Percentiles rank a stretch among this genome's conserved stretches.
Conservation (phyloP, 2,113 vertebrate genomes). For the Bolborhynchus lineola region DNA sequence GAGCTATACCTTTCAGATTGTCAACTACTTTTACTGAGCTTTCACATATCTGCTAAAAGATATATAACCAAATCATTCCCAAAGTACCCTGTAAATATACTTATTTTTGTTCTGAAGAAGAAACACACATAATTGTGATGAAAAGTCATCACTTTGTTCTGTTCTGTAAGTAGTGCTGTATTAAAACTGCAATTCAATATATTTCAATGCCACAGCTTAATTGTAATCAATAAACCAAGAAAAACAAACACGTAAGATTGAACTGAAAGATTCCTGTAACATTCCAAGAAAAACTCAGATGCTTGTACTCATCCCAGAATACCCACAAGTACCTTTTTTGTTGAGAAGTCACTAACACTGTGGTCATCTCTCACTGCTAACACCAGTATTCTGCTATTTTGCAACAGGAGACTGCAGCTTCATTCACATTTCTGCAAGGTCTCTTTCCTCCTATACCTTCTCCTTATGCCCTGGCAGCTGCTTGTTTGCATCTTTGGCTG, state of each 20-base stretch:
- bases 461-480: not conserved
- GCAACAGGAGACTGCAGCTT: not conserved
- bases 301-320: not conserved
- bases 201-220: not conserved
- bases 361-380: fast-evolving
- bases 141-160: not conserved
- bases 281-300: not conserved
- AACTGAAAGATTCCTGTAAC: not conserved
- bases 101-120: not conserved
- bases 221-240: not conserved
- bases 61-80: not conserved
- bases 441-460: not conserved
- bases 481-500: not conserved
- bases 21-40: not conserved
- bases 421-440: not conserved
- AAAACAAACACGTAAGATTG: not conserved
- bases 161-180: not conserved
- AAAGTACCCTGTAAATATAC: not conserved
- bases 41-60: not conserved
- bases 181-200: not conserved
- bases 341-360: not conserved
- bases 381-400: not conserved
- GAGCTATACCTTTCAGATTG: not conserved
- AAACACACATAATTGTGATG: not conserved
- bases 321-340: not conserved